Evolutionary conservation across 2,113 vertebrate species (phyloP), one percentile per base, ranked within the genome.

Genomic region (Melospiza georgiana): DNA sequence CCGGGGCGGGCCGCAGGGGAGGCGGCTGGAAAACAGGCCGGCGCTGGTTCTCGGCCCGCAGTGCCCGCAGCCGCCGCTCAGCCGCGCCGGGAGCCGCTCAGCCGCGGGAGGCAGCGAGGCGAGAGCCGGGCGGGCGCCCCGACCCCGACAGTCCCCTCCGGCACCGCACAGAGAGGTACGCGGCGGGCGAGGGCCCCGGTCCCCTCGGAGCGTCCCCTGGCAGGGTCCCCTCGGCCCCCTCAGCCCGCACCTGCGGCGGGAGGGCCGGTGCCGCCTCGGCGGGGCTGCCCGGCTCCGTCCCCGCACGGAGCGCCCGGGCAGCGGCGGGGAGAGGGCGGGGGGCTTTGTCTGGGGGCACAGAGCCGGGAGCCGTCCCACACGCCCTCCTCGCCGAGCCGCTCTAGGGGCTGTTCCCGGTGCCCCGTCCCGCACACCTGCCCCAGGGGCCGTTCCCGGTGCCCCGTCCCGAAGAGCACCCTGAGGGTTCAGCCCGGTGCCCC

Each of bases 11-110:
- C 89, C 87, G 80, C 73, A 62, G 88, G 89, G 93, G 94, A 90
- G 73, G 95, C 23, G 94, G 95, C 96, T 89, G 96, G 91, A 91
- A 94, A 93, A 90, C 93, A 97, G 95, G 92, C 92, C 93, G 95
- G 92, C 88, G 93, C 95, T 87, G 96, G 92, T 93, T 91, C 61
- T 85, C 59, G 55, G 54, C 87, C 63, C 95, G 89, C 83, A 92
- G 94, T 91, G 84, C 91, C 96, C 39, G 81, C 76, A 92, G 95
- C 81, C 82, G 95, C 84, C 78, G 78, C 91, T 78, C 75, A 68
- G 86, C 90, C 54, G 93, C 76, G 87, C 85, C 92, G 91, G 84
- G 80, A 96, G 93, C 87, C 76, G 88, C 78, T 76, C 35, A 93
- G 93, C 18, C 63, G 91, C 87, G 90, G 87, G 75, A 93, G 90